Evolutionary conservation across 2,113 vertebrate species (phyloP), one percentile per base, ranked within the genome.

Genomic region (Eclectus roratus): DNA sequence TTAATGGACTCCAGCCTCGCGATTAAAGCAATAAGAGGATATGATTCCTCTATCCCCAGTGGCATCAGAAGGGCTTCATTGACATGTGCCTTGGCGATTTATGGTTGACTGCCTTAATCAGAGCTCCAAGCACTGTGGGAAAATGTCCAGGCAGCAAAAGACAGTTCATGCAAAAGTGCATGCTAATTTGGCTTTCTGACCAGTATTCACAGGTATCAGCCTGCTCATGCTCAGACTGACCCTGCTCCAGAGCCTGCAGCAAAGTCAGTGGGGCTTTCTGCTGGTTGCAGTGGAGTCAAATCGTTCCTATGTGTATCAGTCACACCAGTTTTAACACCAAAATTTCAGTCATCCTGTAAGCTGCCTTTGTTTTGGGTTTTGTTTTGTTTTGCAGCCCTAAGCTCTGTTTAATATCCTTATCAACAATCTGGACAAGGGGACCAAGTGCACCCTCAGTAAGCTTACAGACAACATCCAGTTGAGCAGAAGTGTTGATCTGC

Each of bases 51-150:
- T 81, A 74, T 97, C 79, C 95, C 94, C 91, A 91, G 5, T 73
- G 94, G 92, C 91, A 68, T 94, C 73, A 0, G 92, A 52, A 87
- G 88, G 85, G 60, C 86, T 90, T 84, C 92, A 93, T 31, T 95
- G 97, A 95, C 90, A 95, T 90, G 96, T 96, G 94, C 92, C 86
- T 72, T 7, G 31, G 73, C 94, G 96, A 94, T 97, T 93, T 86
- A 94, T 91, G 94, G 84, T 64, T 77, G 86, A 41, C 94, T 94
- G 94, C 94, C 89, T 96, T 95, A 82, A 95, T 97, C 89, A 77
- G 85, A 61, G 84, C 93, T 94, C 81, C 79, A 28, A 93, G 91
- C 81, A 17, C 94, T 71, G 80, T 15, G 76, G 91, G 95, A 82
- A 92, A 94, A 64, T 71, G 86, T 86, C 88, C 81, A 84, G 70